A percentile compares a stretch with the other conserved stretches of the same genome.
phyloP scores from a whole-genome alignment of 92 coral and sea anemone genomes.

The Actinostola sp. region DNA sequence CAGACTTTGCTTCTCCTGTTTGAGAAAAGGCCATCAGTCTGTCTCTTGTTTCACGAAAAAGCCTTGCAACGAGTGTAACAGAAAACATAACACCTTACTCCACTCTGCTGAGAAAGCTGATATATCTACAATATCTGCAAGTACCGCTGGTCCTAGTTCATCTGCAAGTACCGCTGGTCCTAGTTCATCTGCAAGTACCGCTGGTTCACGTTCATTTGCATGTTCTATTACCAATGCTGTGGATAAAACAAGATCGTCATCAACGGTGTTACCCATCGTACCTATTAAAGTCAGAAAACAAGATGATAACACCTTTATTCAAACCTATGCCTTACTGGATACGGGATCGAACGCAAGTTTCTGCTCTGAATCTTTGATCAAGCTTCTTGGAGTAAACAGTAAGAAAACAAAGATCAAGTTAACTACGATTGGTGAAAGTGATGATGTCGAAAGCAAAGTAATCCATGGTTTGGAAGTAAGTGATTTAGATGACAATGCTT shows the following conservation, averaged over 20 bases:
- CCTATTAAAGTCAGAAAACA: slow-evolving; percentile 32
- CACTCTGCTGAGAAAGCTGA: slow-evolving; percentile 12
- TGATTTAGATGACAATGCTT: slow-evolving; percentile 2
- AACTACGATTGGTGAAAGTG: slow-evolving; percentile 25
- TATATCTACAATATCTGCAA: background rate
- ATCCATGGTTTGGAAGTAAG: background rate
- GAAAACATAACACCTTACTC: slow-evolving; percentile 34
- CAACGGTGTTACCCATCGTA: slow-evolving; percentile 37
- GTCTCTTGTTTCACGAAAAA: slow-evolving; percentile 38
- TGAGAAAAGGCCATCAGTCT: slow-evolving; percentile 28
- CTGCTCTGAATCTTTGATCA: slow-evolving; percentile 29
- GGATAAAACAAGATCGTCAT: background rate
- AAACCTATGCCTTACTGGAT: slow-evolving; percentile 45
- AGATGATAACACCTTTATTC: slow-evolving; percentile 9
- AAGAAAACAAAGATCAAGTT: slow-evolving; percentile 27
- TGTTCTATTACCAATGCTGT: background rate
- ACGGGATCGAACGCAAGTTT: slow-evolving; percentile 46
- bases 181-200: background rate
- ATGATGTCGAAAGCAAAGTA: slow-evolving; percentile 3
- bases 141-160: background rate
- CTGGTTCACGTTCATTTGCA: slow-evolving; percentile 5
- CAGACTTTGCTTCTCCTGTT: slow-evolving; percentile 47
- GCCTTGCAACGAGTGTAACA: slow-evolving; percentile 39
- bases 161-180: slow-evolving; percentile 13
- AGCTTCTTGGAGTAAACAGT: slow-evolving; percentile 6